phyloP scores from a whole-genome alignment of 2,113 vertebrate species.

The Pan troglodytes region DNA sequence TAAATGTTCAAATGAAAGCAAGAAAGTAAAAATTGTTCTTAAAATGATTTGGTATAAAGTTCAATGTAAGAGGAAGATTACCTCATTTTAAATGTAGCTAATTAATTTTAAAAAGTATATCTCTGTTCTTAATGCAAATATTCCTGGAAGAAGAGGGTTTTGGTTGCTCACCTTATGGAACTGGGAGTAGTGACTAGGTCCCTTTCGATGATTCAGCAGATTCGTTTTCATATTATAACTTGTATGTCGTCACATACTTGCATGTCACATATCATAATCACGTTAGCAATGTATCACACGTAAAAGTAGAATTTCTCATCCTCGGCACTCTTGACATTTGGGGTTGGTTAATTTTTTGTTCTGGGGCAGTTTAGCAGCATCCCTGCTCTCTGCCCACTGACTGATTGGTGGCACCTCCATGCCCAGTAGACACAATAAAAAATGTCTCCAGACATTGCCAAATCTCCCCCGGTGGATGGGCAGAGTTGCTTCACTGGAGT shows the following conservation, averaged over 20 bases:
- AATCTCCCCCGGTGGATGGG: rapidly evolving
- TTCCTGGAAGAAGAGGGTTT: neutral
- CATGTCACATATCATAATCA: neutral
- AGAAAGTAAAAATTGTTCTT: constrained; percentile 36
- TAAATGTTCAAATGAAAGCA: constrained; percentile 9
- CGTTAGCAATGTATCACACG: neutral
- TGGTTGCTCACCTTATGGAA: neutral
- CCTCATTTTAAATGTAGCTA: constrained; percentile 17
- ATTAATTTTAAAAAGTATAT: neutral
- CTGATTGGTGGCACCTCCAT: neutral
- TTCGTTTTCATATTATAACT: neutral
- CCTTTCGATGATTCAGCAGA: neutral
- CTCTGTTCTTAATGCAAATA: neutral
- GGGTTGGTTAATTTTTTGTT: neutral
- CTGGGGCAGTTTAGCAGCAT: neutral
- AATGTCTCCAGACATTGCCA: neutral
- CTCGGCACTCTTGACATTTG: neutral
- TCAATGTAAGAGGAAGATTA: neutral
- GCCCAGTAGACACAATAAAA: neutral
- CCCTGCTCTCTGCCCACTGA: neutral
- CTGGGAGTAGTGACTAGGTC: neutral
- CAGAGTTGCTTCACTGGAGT: neutral
- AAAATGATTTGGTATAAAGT: neutral
- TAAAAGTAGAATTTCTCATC: neutral
- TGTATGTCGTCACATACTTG: neutral